A percentile compares a stretch with the other conserved stretches of the same genome.
Evolutionary conservation across 2,113 vertebrate species (phyloP).

Genomic region (Sterrhoptilus dennistouni): DNA sequence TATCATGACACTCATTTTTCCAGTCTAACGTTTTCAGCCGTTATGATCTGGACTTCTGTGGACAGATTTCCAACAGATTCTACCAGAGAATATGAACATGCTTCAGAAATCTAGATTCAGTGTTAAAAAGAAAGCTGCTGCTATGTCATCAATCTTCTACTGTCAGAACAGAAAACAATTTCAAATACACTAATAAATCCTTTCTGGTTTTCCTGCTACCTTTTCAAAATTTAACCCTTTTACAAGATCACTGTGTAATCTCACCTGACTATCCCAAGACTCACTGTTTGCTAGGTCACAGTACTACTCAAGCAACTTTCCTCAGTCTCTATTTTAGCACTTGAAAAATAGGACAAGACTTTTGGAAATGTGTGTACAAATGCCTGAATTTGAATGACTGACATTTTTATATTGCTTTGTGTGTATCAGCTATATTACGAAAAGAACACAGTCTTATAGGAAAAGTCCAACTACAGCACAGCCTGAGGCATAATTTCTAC

Average conservation of each 20-base stretch:
- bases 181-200: neutral
- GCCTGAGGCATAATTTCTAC: slow-evolving; percentile 21
- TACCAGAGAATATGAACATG: neutral
- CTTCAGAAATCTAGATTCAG: neutral
- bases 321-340: neutral
- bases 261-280: neutral
- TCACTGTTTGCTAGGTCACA: neutral
- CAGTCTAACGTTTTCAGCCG: neutral
- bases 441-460: slow-evolving; percentile 10
- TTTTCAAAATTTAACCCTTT: slow-evolving; percentile 12
- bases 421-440: neutral
- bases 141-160: neutral
- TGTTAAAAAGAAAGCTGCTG: neutral
- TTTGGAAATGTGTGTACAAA: neutral
- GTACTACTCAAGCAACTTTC: neutral
- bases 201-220: neutral
- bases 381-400: slow-evolving; percentile 17
- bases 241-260: neutral
- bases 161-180: neutral
- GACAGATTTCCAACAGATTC: neutral
- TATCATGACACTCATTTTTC: neutral
- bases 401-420: neutral
- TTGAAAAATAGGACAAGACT: neutral
- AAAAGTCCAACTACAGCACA: neutral
- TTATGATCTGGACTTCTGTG: neutral